Evolutionary conservation across 1,140 invertebrate species (phyloP).

Genomic region (Hycleus phaleratus): DNA sequence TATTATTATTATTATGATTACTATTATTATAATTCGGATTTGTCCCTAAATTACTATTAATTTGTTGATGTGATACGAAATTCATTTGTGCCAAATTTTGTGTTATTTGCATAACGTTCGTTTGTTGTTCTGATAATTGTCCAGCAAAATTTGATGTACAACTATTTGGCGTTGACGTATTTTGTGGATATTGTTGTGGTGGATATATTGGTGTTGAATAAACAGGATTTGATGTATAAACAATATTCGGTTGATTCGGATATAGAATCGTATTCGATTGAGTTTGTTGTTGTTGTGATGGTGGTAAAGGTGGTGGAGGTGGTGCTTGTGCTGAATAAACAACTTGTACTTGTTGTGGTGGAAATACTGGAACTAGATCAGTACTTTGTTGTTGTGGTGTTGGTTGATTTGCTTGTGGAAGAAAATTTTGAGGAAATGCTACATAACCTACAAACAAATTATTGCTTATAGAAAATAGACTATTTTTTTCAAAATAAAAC

Average conservation of each 20-base stretch:
- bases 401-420: constrained; percentile 12
- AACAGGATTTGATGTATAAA: constrained; percentile 29
- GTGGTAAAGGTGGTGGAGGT: not conserved
- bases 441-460: constrained; percentile 14
- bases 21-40: constrained; percentile 7
- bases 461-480: not conserved
- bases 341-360: constrained; percentile 30
- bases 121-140: not conserved
- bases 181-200: constrained; percentile 26
- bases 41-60: not conserved
- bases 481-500: not conserved
- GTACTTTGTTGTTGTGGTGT: constrained; percentile 8
- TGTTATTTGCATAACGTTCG: constrained; percentile 22
- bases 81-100: constrained; percentile 30
- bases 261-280: constrained; percentile 26
- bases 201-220: constrained; percentile 9
- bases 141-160: constrained; percentile 8
- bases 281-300: constrained; percentile 9
- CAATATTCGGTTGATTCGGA: constrained; percentile 29
- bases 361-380: constrained; percentile 33
- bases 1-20: no score
- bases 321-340: constrained; percentile 18
- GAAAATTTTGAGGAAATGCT: constrained; percentile 12
- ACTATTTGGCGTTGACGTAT: constrained; percentile 30
- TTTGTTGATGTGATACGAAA: constrained; percentile 3